Percentiles rank a stretch among this genome's conserved stretches.
phyloP scores from a whole-genome alignment of 1,140 invertebrate species.

The Polypedilum vanderplanki region DNA sequence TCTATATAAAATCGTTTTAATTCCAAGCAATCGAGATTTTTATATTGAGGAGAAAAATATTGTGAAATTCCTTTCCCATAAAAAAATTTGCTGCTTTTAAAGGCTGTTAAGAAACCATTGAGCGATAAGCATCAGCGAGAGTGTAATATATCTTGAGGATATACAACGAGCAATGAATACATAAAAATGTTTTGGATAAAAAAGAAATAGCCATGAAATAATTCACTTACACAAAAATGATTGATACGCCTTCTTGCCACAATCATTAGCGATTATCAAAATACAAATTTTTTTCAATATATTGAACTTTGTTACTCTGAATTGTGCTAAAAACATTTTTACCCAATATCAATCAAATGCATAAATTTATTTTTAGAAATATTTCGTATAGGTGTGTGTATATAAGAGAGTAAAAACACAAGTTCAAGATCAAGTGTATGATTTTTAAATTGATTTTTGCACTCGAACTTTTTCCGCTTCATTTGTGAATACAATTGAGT shows the following conservation, averaged over 20 bases:
- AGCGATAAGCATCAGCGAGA: not conserved
- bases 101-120: not conserved
- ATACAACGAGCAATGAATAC: not conserved
- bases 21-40: too few relatives aligned
- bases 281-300: too few relatives aligned
- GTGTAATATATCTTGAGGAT: constrained; percentile 5
- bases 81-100: not conserved
- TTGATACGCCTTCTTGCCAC: too few relatives aligned
- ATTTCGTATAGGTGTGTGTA: too few relatives aligned
- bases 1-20: too few relatives aligned
- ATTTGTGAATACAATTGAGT: too few relatives aligned
- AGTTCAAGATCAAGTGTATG: not conserved
- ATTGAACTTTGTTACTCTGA: too few relatives aligned
- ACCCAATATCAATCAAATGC: not conserved
- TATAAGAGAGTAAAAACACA: too few relatives aligned
- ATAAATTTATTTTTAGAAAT: not conserved
- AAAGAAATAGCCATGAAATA: not conserved
- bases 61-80: not conserved
- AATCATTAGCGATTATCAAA: too few relatives aligned
- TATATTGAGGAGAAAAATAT: not conserved
- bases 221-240: not conserved
- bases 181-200: not conserved
- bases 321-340: too few relatives aligned
- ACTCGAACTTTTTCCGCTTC: too few relatives aligned
- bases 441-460: too few relatives aligned